Base-by-base conservation (phyloP, 2,113 vertebrate species). In the Dicrurus megarhynchus region DNA sequence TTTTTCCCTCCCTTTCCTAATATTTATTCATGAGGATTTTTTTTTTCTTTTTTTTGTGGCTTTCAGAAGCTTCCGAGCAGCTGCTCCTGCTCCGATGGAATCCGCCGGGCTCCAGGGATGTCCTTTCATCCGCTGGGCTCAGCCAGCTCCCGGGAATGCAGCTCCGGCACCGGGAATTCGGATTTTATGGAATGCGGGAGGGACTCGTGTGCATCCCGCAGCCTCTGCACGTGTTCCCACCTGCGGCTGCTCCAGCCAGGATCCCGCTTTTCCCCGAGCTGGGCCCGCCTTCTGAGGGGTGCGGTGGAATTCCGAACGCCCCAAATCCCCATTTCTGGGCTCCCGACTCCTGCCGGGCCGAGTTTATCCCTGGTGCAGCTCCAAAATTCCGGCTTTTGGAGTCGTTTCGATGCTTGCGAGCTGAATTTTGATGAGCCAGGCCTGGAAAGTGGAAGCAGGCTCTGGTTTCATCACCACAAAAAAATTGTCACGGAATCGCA, bases 31-130 rank as follows among this genome's bases (percentile, higher is more conserved):
- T 96, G 95, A 97, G 87, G 94, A 92, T 4, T 16, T 27, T 27
- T 19, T 20, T n/a, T 5, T 6, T 35, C 4, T 21, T 30, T 16
- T 16, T 20, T 88, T 95, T 94, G 93, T 93, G 82, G 91, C 71
- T 97, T 97, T 96, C 94, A 92, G 95, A 95, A 96, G 90, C 77
- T 95, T 94, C 93, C 35, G 87, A 97, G 96, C 97, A 97, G 96
- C 97, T 98, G 98, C 94, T 96, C 71, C 85, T 93, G 90, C 94
- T 96, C 96, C 83, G 95, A 94, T 95, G 98, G 97, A 97, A 97
- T 98, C 97, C 94, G 42, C 93, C 91, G 69, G 41, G 84, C 94
- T 64, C 96, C 44, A 71, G 97, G 96, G 94, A 93, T 63, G 75
- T 88, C 90, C 97, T 98, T 98, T 98, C 96, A 95, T 97, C 97